Conservation (phyloP, 2,113 vertebrate species). For the Triplophysa siluroides region DNA sequence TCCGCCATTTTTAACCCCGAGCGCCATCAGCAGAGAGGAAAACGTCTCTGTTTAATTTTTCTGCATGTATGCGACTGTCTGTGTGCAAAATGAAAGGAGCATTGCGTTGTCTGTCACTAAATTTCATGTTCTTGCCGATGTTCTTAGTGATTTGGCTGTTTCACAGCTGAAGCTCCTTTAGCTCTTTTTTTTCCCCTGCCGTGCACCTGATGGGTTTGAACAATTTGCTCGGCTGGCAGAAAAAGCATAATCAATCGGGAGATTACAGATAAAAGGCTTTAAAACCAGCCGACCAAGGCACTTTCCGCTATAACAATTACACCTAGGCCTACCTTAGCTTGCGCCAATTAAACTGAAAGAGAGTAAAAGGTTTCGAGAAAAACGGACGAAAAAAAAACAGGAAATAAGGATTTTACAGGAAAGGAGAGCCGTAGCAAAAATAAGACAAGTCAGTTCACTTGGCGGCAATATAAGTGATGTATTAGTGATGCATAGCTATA, state of each 20-base stretch:
- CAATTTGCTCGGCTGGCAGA: slow-evolving; percentile 72
- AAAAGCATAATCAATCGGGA: slow-evolving; percentile 76
- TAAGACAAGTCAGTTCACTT: neutral
- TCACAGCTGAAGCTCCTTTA: slow-evolving; percentile 52
- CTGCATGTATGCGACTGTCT: neutral
- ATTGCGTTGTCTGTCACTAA: slow-evolving; percentile 28
- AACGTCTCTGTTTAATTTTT: slow-evolving; percentile 28
- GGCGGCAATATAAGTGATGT: neutral
- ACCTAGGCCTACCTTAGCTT: slow-evolving; percentile 72
- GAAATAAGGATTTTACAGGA: neutral
- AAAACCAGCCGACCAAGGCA: slow-evolving; percentile 71
- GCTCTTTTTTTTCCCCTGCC: slow-evolving; percentile 51
- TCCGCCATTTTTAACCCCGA: neutral
- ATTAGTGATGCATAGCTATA: too few species aligned
- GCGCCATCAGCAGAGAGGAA: neutral
- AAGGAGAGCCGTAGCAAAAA: neutral
- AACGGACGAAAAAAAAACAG: neutral
- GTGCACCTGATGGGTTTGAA: slow-evolving; percentile 65
- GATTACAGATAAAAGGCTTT: slow-evolving; percentile 74
- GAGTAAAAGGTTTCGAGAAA: slow-evolving; percentile 10
- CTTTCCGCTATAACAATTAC: slow-evolving; percentile 75
- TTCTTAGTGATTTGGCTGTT: slow-evolving; percentile 39
- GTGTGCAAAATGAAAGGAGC: slow-evolving; percentile 26
- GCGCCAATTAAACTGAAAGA: slow-evolving; percentile 67
- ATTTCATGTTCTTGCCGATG: slow-evolving; percentile 39